These are phyloP conservation scores for Hormiphora californensis DNA, from an alignment of 37 sponge, comb jelly and placozoan genomes.

Conservation along the genomic window DNA sequence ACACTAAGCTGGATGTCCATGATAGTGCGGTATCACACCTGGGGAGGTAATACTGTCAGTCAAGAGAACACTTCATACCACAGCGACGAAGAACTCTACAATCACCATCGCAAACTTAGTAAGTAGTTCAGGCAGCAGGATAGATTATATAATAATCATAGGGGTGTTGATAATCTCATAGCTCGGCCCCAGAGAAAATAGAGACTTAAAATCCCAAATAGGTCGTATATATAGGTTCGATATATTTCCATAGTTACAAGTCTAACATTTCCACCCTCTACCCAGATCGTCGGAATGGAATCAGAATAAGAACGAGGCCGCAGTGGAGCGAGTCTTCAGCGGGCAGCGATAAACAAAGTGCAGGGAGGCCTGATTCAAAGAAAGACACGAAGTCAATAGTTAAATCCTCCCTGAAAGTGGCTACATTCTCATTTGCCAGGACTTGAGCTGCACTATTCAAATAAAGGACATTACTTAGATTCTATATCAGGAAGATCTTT, in stretches of 20 bases:
- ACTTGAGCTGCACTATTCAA: too few species aligned
- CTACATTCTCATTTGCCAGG: too few species aligned
- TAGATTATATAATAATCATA: background rate
- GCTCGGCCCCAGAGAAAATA: too few species aligned
- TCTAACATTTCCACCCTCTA: background rate
- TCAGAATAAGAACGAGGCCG: background rate
- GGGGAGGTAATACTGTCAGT: background rate
- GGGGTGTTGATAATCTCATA: background rate
- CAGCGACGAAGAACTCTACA: constrained; percentile 1
- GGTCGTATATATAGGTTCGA: too few species aligned
- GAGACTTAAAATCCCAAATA: too few species aligned
- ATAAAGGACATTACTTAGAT: too few species aligned
- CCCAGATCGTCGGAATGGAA: constrained; percentile 3
- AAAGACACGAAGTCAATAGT: too few species aligned
- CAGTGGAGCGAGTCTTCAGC: constrained; percentile 44
- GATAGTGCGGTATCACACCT: constrained; percentile 9
- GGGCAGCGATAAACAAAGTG: too few species aligned
- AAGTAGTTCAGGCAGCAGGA: background rate
- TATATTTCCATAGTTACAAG: too few species aligned
- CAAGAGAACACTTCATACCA: background rate
- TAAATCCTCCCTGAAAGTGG: too few species aligned
- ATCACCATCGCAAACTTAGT: background rate
- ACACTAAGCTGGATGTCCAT: constrained; percentile 30
- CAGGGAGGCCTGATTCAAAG: too few species aligned
- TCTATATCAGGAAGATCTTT: too few species aligned